These are phyloP conservation scores for Tanypteryx hageni DNA, from an alignment of 2,888 invertebrate species.

Conservation along the genomic window DNA sequence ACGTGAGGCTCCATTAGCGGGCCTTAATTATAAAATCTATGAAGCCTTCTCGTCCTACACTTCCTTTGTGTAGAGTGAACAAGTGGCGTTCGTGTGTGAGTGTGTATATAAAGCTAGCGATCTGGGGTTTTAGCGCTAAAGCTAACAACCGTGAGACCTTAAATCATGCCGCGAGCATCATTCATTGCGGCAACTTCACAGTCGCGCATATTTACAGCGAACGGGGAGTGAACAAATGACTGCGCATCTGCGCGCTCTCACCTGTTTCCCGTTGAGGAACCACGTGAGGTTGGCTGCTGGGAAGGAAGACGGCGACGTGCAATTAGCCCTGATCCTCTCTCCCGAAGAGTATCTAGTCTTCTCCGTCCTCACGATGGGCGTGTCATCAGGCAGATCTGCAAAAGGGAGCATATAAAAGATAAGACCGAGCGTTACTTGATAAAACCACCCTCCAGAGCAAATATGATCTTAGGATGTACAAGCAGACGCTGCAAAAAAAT, in stretches of 20 bases:
- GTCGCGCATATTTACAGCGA: neutral
- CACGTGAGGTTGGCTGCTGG: constrained; percentile 90
- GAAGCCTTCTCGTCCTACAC: neutral
- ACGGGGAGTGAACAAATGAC: neutral
- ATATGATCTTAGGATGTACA: neutral
- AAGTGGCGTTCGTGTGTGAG: neutral
- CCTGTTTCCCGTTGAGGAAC: constrained; percentile 91
- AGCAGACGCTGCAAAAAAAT: neutral
- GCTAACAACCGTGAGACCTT: constrained; percentile 17
- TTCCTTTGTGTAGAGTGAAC: neutral
- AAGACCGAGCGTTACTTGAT: neutral
- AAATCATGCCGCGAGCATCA: neutral
- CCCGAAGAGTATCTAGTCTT: constrained; percentile 73
- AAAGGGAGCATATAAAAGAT: neutral
- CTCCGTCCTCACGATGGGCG: constrained; percentile 48
- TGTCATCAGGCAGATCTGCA: constrained; percentile 60
- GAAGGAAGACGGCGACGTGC: constrained; percentile 89
- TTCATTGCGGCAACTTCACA: neutral
- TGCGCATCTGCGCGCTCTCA: constrained; percentile 70
- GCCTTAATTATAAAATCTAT: constrained; percentile 12
- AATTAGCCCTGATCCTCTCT: constrained; percentile 89
- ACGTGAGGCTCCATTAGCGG: neutral
- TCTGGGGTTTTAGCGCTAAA: neutral
- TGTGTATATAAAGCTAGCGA: neutral
- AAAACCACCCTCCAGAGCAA: too few relatives aligned